Base-by-base conservation (phyloP, 1,140 invertebrate species). In the Alviniconcha marisindica region DNA sequence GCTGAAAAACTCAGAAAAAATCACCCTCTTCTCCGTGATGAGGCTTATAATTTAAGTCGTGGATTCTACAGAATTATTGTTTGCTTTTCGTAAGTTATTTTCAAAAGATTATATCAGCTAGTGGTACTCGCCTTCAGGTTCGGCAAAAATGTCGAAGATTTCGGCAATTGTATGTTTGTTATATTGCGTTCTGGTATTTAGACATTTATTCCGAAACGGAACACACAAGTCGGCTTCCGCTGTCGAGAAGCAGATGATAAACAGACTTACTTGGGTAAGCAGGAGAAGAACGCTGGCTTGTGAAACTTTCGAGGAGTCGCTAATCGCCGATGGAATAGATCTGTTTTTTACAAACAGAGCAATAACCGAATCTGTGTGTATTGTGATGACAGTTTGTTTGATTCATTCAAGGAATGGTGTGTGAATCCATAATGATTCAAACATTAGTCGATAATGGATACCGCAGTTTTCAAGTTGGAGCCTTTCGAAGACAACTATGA, bases 401-500 rank as follows among this genome's bases (percentile, higher is more conserved):
- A 18, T 66, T 80, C 15, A 24, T 44, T 60, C 33, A 4, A 28
- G 21, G 77, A 63, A 24, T 54, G 28, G 31, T 63, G 14, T 60
- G 36, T 74, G 42, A 48, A 69, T 81, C 51, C 44, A 82, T 51
- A 82, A 82, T 73, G 66, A 66, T 28, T 40, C 51, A 83, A 40
- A 28, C 81, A 78, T 56, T 85, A 94, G 94, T 93, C 95, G 92
- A 81, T 48, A 12, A 84, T 84, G 83, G 83, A 84, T 82, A 74
- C 78, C 42, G 51, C n/a, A 31, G 79, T 74, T 73, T 94, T 94
- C 93, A 92, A 94, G 76, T 93, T 94, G 87, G 94, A 95, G 86
- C 92, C 94, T 38, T 95, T 95, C 88, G 95, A 95, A 90, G 93
- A 94, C 82, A 93, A 94, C 87, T 95, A 95, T 89, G 94, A 95